phyloP scores from a whole-genome alignment of 2,888 invertebrate species.

The Cheilosia urbana region DNA sequence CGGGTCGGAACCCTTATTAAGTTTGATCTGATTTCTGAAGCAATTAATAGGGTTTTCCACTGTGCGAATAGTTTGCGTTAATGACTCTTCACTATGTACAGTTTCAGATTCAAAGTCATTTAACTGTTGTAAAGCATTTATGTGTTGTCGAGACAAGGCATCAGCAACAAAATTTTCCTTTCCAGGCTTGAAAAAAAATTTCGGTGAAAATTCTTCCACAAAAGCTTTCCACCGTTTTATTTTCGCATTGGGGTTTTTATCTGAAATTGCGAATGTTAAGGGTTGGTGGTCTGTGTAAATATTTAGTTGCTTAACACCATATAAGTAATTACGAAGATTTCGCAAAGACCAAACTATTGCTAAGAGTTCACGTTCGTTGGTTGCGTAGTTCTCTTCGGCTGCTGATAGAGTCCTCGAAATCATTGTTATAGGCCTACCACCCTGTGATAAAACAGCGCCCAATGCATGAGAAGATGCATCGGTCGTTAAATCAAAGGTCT shows the following conservation, averaged over 20 bases:
- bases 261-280: constrained; percentile 39
- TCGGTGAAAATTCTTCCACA: background rate
- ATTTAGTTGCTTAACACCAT: constrained; percentile 38
- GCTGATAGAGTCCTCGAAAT: constrained; percentile 34
- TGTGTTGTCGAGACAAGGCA: constrained; percentile 38
- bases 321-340: constrained; percentile 49
- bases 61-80: no score
- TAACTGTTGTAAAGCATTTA: constrained; percentile 6
- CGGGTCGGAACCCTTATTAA: no score
- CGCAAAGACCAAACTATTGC: constrained; percentile 49
- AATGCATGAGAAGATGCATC: constrained; percentile 30
- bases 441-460: constrained; percentile 30
- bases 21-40: no score
- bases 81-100: no score
- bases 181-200: background rate
- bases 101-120: background rate
- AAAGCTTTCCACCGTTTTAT: background rate
- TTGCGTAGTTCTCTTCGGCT: constrained; percentile 43
- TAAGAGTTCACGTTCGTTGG: constrained; percentile 18
- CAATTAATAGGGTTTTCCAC: no score
- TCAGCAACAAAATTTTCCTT: background rate
- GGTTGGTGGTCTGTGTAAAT: constrained; percentile 59
- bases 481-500: constrained; percentile 43
- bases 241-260: constrained; percentile 17
- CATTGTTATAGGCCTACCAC: constrained; percentile 38